These are phyloP conservation scores for Chrosomus eos DNA, from an alignment of 2,797 vertebrate genomes.

Conservation along the genomic window DNA sequence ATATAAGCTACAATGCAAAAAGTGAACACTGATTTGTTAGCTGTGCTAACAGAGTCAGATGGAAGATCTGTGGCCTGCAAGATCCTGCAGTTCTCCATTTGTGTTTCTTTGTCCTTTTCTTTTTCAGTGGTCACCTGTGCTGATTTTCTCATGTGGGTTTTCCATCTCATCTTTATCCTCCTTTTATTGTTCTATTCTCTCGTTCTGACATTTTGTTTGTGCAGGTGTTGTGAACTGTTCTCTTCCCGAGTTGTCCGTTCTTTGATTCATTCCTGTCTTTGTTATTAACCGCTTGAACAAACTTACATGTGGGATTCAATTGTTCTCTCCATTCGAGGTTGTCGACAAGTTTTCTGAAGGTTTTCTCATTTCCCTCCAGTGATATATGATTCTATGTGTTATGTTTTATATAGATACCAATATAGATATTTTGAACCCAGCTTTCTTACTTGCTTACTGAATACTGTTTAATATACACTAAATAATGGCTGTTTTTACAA, in stretches of 20 bases:
- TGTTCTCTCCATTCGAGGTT: background rate
- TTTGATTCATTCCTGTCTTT: constrained; percentile 7
- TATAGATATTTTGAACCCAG: background rate
- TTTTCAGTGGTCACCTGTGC: constrained; percentile 52
- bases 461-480: background rate
- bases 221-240: constrained; percentile 16
- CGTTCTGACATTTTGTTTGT: background rate
- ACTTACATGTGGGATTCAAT: constrained; percentile 20
- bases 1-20: background rate
- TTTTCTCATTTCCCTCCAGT: constrained; percentile 1
- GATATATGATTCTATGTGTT: background rate
- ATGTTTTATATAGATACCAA: background rate
- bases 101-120: constrained; percentile 53
- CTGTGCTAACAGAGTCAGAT: constrained; percentile 42
- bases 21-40: background rate
- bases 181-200: constrained; percentile 16
- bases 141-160: constrained; percentile 22
- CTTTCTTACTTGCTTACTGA: background rate
- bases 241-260: background rate
- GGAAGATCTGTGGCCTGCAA: constrained; percentile 60
- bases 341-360: background rate
- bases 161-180: constrained; percentile 10
- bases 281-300: constrained; percentile 35
- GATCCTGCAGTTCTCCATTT: constrained; percentile 49
- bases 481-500: background rate